Base-by-base conservation (phyloP, 2,797 vertebrate species). In the Typhlichthys subterraneus region DNA sequence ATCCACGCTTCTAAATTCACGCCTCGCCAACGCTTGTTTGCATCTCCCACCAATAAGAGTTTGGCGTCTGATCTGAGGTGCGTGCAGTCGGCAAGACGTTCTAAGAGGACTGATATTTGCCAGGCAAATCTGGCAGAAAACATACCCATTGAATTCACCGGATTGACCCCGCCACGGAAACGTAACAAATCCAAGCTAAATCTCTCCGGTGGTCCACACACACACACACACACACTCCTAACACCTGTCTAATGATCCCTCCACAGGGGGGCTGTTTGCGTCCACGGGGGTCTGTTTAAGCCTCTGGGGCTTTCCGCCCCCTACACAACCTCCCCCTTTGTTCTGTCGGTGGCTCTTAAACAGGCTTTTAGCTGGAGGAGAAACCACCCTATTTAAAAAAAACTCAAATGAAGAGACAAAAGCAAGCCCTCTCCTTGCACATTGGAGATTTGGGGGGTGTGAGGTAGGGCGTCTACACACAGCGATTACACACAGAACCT, bases 401-500 rank as follows among this genome's bases (percentile, higher is more conserved):
- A 50, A 64, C 61, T 75, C 79, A 81, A 88, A 87, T 75, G 76
- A 86, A 69, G 57, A 81, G 72, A 89, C 84, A 86, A 88, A 80
- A 80, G 68, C 51, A 74, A 75, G 76, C 72, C 85, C 83, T 69
- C 78, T 75, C 74, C 73, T 23, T 23, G 23, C 23, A 23, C 23
- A 23, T 23, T 0, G 73, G 76, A 78, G 74, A 76, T 77, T 72
- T 59, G 75, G 63, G 5, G 49, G 45, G 53, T 47, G 42, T 14
- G 33, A 4, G 13, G 8, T n/a, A 14, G 65, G 67, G 73, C 23
- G 67, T 6, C 13, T 69, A 76, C 67, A 75, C 79, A 73, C 63
- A 66, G 60, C 55, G 81, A 86, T 89, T 87, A 89, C 85, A 89
- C 84, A 89, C 77, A 76, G 69, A 74, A 67, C 57, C 87, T 86